Evolutionary conservation across 2,113 vertebrate species (phyloP), one percentile per base, ranked within the genome.

Genomic region (Leptodactylus fuscus): DNA sequence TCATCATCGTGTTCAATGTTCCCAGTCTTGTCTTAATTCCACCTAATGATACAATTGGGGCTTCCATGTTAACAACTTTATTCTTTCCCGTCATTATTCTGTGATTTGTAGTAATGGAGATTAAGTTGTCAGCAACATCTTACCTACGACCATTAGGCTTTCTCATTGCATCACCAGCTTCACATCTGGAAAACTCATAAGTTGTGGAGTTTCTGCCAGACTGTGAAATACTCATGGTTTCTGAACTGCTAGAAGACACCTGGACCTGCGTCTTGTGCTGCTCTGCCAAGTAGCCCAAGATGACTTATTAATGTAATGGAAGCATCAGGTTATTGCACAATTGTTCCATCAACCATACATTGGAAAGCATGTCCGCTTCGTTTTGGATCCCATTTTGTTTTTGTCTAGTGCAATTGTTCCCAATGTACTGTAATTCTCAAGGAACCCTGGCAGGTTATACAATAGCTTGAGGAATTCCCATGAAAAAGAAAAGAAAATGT

Each of bases 151-250:
- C 24, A 15, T 76, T 9, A 49, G 8, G 7, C 20, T 48, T 73
- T 24, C 24, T 48, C 15, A 16, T 29, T 32, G 24, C 24, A 48
- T 15, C 71, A 24, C 18, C 4, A 74, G 41, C n/a, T 74, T 74
- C 22, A 76, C 24, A 76, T 76, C 46, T 76, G 73, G 27, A 15
- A 49, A 76, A 76, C 16, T 27, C 46, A 76, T 49, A 49, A 49
- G 44, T 70, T 18, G 18, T 70, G 9, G 15, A 18, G 36, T n/a
- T 55, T 41, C 16, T 38, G 67, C 20, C 69, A 41, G 22, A 3
- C 46, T 1, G 12, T 74, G 71, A 48, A 74, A 44, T 74, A 24
- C 16, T 18, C 62, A 18, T 18, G 11, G 1, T 2, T 74, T 8
- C 9, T 74, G 36, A 48, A 48, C n/a, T 13, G 1, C 24, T 48